These are phyloP conservation scores for Alligator sinensis DNA, from an alignment of 2,113 vertebrate species.

Conservation along the genomic window DNA sequence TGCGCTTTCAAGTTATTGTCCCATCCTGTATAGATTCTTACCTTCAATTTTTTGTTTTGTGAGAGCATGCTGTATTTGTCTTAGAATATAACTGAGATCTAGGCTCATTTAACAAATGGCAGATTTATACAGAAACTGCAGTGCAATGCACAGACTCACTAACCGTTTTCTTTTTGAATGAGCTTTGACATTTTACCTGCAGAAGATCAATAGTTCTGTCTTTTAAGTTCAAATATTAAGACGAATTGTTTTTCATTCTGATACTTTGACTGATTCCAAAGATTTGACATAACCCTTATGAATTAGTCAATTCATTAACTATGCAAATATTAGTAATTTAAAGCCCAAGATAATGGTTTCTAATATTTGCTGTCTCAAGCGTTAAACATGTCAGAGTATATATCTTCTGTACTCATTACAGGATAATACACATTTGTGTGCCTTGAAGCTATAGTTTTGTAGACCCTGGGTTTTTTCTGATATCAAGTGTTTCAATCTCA, in stretches of 20 bases:
- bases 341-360: constrained; percentile 34
- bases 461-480: constrained; percentile 49
- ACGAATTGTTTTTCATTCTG: constrained; percentile 4
- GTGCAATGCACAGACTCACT: constrained; percentile 20
- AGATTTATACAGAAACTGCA: not conserved
- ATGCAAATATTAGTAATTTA: constrained; percentile 42
- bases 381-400: not conserved
- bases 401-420: constrained; percentile 22
- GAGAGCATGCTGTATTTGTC: not conserved
- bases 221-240: constrained; percentile 20
- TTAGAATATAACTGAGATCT: not conserved
- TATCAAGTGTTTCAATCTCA: constrained; percentile 58
- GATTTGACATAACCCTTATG: not conserved
- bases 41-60: not conserved
- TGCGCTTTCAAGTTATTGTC: not conserved
- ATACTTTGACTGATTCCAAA: not conserved
- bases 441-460: constrained; percentile 55
- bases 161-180: not conserved
- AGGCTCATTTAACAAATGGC: constrained; percentile 1
- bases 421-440: constrained; percentile 47
- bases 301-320: constrained; percentile 28
- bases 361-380: constrained; percentile 37
- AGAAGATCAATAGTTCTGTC: constrained; percentile 27
- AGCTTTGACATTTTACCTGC: constrained; percentile 31
- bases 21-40: not conserved